Evolutionary conservation across 2,888 invertebrate species (phyloP), one percentile per base, ranked within the genome.

Genomic region (Calliopum simillimum): DNA sequence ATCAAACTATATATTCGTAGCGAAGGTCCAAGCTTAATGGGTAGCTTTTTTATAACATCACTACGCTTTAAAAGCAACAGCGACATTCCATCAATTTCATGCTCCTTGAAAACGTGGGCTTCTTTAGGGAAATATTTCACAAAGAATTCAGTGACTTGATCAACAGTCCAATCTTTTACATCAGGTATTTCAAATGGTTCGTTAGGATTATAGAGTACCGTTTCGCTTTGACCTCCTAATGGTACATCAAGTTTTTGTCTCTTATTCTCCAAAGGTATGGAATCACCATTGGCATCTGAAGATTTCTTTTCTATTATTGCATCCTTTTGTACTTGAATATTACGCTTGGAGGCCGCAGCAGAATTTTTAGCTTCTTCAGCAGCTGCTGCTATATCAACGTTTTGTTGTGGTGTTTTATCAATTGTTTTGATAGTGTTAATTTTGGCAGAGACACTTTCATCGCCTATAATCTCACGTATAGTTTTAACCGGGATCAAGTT

Each of bases 31-130:
- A 98, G 87, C 73, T 94, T 93, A 21, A 98, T 87, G 51, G 93
- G 91, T 72, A 98, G 88, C 46, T 94, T 93, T 71, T 90, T 91
- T 3, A 97, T 88, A 25, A 98, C 94, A 82, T 97, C 97, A 49
- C 91, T 90, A 75, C 97, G 89, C 78, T 93, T 92, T 84, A 98
- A 91, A 79, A 98, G 89, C 72, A 96, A 88, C 68, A 98, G 85
- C 0, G 96, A 94, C 79, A 91, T 91, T 0, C 98, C 98, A 88
- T 98, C 98, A 74, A 98, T 96, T 83, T 97, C 96, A 89, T 97
- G 95, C 75, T 94, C 92, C 81, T 90, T 90, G 77, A 98, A 94
- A 44, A 93, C 90, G 69, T 91, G 89, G 0, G 97, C 95, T 81
- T 94, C 93, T 68, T 92, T 90, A 0, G 93, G 92, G 75, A 96